A percentile compares a stretch with the other conserved stretches of the same genome.
These are phyloP conservation scores for Trachythela sp. DNA, from an alignment of 64 coral and sea anemone genomes.

Conservation along the genomic window DNA sequence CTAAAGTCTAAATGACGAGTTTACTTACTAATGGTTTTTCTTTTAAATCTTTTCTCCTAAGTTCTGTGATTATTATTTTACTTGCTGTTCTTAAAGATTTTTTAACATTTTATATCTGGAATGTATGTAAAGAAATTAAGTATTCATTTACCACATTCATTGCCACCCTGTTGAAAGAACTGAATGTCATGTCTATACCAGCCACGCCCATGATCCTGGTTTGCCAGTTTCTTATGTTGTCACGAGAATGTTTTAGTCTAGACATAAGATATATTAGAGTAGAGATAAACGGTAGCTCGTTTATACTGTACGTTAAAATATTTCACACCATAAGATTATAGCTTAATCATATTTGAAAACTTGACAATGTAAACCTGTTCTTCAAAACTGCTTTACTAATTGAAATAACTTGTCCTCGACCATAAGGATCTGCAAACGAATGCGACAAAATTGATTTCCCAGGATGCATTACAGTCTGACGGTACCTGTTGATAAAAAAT, in stretches of 20 bases:
- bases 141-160: not conserved
- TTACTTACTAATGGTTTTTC: too few relatives aligned
- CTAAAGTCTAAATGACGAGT: too few relatives aligned
- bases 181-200: not conserved
- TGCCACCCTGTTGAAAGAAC: not conserved
- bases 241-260: not conserved
- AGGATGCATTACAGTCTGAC: not conserved
- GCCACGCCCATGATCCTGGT: not conserved
- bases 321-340: not conserved
- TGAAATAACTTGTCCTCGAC: slow-evolving; percentile 1
- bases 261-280: not conserved
- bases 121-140: too few relatives aligned
- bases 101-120: too few relatives aligned
- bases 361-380: not conserved
- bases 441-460: not conserved
- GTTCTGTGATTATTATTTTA: too few relatives aligned
- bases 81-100: too few relatives aligned
- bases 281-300: not conserved
- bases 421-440: not conserved
- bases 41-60: too few relatives aligned
- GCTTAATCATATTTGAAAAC: not conserved
- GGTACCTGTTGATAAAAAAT: not conserved
- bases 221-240: not conserved
- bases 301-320: not conserved
- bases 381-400: not conserved